Evolutionary conservation across 2,888 invertebrate species (phyloP).

Genomic region (Polymixis lichenea): DNA sequence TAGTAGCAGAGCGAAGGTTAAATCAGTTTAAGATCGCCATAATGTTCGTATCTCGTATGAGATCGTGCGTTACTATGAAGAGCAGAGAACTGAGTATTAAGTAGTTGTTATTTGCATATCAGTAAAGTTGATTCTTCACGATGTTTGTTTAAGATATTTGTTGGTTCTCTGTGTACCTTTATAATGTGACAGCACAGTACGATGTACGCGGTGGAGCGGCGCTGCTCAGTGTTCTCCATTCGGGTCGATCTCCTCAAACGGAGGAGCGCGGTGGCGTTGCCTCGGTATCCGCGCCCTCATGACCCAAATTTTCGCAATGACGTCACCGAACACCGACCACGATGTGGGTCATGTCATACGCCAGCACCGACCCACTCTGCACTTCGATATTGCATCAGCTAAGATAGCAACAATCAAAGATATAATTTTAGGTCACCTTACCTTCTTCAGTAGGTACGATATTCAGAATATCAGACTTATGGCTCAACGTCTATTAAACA

Average conservation of each 20-base stretch:
- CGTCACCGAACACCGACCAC: slow-evolving; percentile 84
- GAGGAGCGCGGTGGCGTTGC: slow-evolving; percentile 68
- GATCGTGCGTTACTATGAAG: not conserved
- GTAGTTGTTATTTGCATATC: not conserved
- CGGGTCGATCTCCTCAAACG: slow-evolving; percentile 68
- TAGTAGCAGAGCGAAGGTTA: slow-evolving; percentile 42
- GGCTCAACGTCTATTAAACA: slow-evolving; percentile 39
- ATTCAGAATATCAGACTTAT: slow-evolving; percentile 38
- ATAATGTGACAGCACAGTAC: not conserved
- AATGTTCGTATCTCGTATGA: slow-evolving; percentile 11
- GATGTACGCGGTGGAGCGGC: slow-evolving; percentile 22
- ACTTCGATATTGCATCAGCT: slow-evolving; percentile 68
- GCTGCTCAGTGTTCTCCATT: slow-evolving; percentile 49
- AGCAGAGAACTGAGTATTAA: not conserved
- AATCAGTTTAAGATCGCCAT: slow-evolving; percentile 43
- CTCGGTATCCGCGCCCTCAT: slow-evolving; percentile 80
- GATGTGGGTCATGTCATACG: slow-evolving; percentile 82
- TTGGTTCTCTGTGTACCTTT: not conserved
- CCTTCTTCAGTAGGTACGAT: slow-evolving; percentile 36
- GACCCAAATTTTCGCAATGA: slow-evolving; percentile 87
- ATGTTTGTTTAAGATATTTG: slow-evolving; percentile 9
- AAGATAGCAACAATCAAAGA: slow-evolving; percentile 63
- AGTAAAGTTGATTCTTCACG: not conserved
- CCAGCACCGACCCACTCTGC: slow-evolving; percentile 70
- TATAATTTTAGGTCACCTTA: slow-evolving; percentile 52